phyloP scores from a whole-genome alignment of 2,113 vertebrate species.

The Cyanocitta stelleri region DNA sequence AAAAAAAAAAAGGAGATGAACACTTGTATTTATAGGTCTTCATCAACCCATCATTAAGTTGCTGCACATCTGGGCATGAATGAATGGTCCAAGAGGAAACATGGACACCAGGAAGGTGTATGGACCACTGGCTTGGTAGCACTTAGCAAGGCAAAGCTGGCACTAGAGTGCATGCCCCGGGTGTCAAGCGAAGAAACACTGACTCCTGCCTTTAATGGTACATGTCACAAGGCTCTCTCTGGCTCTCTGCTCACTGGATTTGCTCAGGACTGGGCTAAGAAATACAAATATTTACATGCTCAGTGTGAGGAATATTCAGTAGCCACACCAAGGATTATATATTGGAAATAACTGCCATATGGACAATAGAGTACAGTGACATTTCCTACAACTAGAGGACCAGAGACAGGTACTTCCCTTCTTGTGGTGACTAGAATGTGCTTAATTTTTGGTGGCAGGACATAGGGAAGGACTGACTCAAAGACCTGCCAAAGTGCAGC shows the following conservation, averaged over 20 bases:
- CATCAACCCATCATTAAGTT: not conserved
- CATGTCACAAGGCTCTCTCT: not conserved
- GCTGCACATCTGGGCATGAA: not conserved
- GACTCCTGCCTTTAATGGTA: not conserved
- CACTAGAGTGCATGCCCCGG: not conserved
- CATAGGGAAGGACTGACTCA: not conserved
- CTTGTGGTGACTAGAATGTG: constrained; percentile 47
- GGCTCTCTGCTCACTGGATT: not conserved
- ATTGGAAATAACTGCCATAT: not conserved
- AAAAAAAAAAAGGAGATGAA: not conserved
- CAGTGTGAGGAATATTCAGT: constrained; percentile 16
- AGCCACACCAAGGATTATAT: constrained; percentile 12
- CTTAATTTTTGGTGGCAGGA: not conserved
- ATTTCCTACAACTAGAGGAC: not conserved
- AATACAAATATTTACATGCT: constrained; percentile 23
- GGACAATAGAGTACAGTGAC: not conserved
- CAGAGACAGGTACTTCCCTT: constrained; percentile 9
- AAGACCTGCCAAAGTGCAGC: not conserved
- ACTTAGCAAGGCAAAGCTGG: not conserved
- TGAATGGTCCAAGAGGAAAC: not conserved
- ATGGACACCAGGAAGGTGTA: not conserved
- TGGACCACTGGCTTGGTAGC: not conserved
- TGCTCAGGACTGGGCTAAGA: not conserved
- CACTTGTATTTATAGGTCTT: not conserved
- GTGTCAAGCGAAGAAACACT: not conserved